Base-by-base conservation (phyloP, 2,113 vertebrate genomes). In the Xiphophorus couchianus region DNA sequence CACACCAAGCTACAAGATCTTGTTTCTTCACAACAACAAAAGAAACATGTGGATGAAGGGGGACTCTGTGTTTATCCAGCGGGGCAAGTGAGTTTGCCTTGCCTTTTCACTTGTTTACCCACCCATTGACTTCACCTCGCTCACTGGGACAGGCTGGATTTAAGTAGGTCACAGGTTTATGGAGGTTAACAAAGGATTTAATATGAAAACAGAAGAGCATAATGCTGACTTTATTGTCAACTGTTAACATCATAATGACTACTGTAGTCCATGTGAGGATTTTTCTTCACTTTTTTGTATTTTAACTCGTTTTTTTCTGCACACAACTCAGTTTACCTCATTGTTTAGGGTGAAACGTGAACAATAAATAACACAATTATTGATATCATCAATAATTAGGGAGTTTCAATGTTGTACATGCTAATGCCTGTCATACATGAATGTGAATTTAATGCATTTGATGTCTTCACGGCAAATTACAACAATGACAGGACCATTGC, bases 101-200 rank as follows among this genome's bases (percentile, higher is more conserved):
- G 65, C 65, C 42, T 62, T 78, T 77, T 69, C 30, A 54, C 62
- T 58, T 37, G 71, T 73, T 92, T 74, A 84, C 89, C 84, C 42
- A 25, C 76, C 69, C 4, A 62, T 63, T 85, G 78, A 76, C 81
- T 79, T 31, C 5, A 71, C 48, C 64, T 73, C 27, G 0, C 66
- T 27, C 71, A 15, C 82, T 77, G 88, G 76, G 78, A 76, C 73
- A 54, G 70, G n/a, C 58, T 61, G 73, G 67, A 83, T 82, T 75
- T 87, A 80, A 61, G 28, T 62, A 25, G 69, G 78, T 71, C 63
- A 54, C 73, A 76, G 68, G 71, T 88, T 89, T 80, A 70, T 78
- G 58, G 73, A 85, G 70, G 73, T 74, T 78, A 71, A 48, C 72
- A 69, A 62, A 76, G 84, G 84, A 86, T 87, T 87, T 84, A 66